Base-by-base conservation (phyloP, 2,797 vertebrate genomes). In the Galago senegalensis region DNA sequence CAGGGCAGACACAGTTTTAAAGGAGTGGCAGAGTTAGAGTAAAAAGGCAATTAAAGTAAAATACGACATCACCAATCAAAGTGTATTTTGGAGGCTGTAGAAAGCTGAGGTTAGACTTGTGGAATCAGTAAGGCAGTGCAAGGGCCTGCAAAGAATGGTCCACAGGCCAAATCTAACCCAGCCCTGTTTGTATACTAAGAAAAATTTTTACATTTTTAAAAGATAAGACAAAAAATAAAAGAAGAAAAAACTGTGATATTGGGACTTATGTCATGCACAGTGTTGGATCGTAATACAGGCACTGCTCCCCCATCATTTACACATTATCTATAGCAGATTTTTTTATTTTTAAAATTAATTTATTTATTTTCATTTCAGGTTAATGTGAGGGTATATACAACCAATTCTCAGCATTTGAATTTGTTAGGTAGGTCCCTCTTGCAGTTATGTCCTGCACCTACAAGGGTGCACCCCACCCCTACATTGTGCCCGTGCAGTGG, bases 181-280 rank as follows among this genome's bases (percentile, higher is more conserved):
- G 1, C 11, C 0, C 20, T 85, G 7, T 3, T 63, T 83, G 87
- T 25, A 40, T 25, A 56, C 80, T 58, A 29, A 58, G 46, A 77
- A 82, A 25, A 29, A n/a, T 11, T 90, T 89, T 96, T 73, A 75
- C 0, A 9, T 82, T 90, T 93, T 90, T 86, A 76, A 76, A 76
- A n/a, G 2, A 7, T 46, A 87, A 37, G 7, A 8, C 27, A 16
- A 17, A 65, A 70, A 21, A 16, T 20, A 17, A 34, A 86, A 87
- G 12, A 46, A 82, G 27, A 76, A 27, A 61, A 81, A 90, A 69
- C 37, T 49, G 49, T 84, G 58, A 25, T 20, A 18, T 63, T 25
- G 27, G 61, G 92, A 92, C 49, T 79, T 80, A 49, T 3, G 18
- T 49, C 56, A 34, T 14, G 16, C 1, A 5, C 46, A 72, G 72